Conservation (phyloP, 2,113 vertebrate genomes). For the Damaliscus lunatus region DNA sequence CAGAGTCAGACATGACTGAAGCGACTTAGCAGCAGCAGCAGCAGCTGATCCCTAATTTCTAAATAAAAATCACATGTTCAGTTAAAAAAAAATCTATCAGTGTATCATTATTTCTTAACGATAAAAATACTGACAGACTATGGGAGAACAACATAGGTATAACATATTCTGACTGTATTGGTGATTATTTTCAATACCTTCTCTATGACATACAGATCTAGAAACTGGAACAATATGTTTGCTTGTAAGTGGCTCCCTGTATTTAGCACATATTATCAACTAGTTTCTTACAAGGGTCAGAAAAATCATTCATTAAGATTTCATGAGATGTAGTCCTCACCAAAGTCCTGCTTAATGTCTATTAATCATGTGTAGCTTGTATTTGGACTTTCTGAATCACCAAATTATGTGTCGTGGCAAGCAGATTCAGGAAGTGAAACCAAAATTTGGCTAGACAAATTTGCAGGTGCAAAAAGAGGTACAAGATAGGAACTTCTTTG, state of each 20-base stretch:
- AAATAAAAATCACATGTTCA: neutral
- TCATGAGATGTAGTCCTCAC: neutral
- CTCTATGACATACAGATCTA: neutral
- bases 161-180: neutral
- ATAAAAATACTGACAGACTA: neutral
- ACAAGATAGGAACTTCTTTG: neutral
- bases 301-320: neutral
- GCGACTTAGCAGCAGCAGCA: too few species aligned
- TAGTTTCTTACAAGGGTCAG: neutral
- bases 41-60: neutral
- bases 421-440: neutral
- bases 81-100: neutral
- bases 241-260: neutral
- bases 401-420: neutral
- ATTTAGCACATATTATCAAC: neutral
- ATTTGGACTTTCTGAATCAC: neutral
- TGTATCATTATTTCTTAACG: neutral
- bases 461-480: neutral
- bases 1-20: too few species aligned
- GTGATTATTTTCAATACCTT: neutral
- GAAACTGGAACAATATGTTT: neutral
- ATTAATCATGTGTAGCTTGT: neutral
- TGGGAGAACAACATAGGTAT: neutral
- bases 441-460: neutral
- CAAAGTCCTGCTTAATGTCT: neutral